Base-by-base conservation (phyloP, 2,113 vertebrate genomes). In the Zapornia atra region DNA sequence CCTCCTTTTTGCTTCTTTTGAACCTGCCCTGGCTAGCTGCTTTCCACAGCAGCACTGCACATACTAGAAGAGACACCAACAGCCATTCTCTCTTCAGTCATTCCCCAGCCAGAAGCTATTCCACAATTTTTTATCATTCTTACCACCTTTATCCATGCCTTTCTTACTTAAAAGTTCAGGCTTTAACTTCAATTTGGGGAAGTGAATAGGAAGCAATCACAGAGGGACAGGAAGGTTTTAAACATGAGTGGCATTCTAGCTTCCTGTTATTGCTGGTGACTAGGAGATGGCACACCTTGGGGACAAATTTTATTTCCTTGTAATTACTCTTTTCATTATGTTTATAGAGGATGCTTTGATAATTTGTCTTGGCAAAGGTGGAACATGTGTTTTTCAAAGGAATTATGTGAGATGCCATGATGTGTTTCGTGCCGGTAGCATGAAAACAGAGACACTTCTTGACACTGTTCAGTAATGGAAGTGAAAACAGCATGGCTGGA, bases 391-490 rank as follows among this genome's bases (percentile, higher is more conserved):
- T 69, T 76, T 86, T 50, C 21, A 17, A 78, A 34, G 53, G 18
- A 66, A 18, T 54, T 40, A 3, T 4, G 2, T 68, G 42, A 38
- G 29, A 56, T 51, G 33, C 1, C 0, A 14, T 48, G 19, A 15
- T 56, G 17, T 24, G 8, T 44, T 92, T 90, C 19, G 16, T 68
- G 53, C 53, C 1, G 0, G 21, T 79, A 70, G 19, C 31, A 9
- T 50, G 56, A 82, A 68, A 78, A 46, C 15, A 21, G 15, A 36
- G 28, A 1, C 24, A 11, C 34, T 82, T 82, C 28, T 66, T 71
- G 36, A 59, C 2, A 3, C 20, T 59, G 7, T 71, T 86, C 8
- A 9, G 31, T 69, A 79, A 46, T 6, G 21, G 31, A 65, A 65
- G 36, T 59, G 56, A 53, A 64, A 89, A 38, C 12, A 61, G 15